These are phyloP conservation scores for Amiota minor DNA, from an alignment of 2,888 invertebrate genomes.

Conservation along the genomic window DNA sequence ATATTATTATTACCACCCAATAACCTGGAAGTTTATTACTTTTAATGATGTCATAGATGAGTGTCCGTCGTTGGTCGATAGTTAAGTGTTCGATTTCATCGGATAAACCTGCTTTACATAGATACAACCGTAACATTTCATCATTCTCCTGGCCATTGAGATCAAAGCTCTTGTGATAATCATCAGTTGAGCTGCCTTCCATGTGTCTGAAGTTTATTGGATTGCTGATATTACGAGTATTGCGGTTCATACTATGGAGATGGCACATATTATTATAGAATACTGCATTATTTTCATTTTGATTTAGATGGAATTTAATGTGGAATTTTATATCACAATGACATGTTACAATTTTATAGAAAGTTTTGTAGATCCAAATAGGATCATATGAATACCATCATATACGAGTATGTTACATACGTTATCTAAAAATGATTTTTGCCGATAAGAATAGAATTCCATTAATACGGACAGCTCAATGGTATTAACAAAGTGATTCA, in stretches of 20 bases:
- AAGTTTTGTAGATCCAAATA: no score
- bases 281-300: background rate
- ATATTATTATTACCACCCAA: conserved; percentile 62
- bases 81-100: conserved; percentile 61
- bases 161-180: conserved; percentile 67
- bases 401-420: no score
- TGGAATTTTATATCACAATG: no score
- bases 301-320: no score
- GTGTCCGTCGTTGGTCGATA: conserved; percentile 61
- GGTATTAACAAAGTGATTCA: no score
- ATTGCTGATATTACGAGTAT: conserved; percentile 60
- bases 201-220: conserved; percentile 65
- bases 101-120: conserved; percentile 61
- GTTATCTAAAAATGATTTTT: no score
- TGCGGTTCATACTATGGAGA: conserved; percentile 53
- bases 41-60: conserved; percentile 68
- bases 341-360: no score
- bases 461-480: no score
- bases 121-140: conserved; percentile 66
- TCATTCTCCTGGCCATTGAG: conserved; percentile 64
- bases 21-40: conserved; percentile 68
- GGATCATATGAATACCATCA: no score
- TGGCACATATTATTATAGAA: background rate
- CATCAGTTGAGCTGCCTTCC: conserved; percentile 56
- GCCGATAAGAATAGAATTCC: no score